Conservation (phyloP, 2,888 invertebrate species). For the Mythimna impura region DNA sequence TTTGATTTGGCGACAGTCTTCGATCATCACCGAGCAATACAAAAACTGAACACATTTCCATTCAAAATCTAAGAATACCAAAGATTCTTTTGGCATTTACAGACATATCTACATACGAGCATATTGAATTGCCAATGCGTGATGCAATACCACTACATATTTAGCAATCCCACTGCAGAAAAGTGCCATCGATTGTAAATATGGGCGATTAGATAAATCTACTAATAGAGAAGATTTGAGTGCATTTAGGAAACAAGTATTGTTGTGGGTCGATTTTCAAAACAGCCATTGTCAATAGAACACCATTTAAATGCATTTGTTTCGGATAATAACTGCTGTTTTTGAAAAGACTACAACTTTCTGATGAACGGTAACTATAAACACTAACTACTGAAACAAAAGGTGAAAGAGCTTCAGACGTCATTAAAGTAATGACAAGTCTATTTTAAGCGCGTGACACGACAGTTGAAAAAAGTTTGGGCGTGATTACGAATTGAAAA, state of each 20-base stretch:
- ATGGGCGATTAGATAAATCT: not conserved
- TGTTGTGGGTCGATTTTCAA: not conserved
- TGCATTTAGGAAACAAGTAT: not conserved
- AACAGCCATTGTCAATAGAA: not conserved
- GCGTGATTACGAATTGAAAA: constrained; percentile 12
- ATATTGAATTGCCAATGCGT: constrained; percentile 44
- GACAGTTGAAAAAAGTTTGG: constrained; percentile 10
- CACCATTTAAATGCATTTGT: not conserved
- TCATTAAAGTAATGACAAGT: constrained; percentile 29
- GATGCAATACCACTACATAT: constrained; percentile 36
- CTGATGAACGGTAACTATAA: constrained; percentile 4
- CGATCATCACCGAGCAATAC: constrained; percentile 12
- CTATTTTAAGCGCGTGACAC: constrained; percentile 29
- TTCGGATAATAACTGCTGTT: not conserved
- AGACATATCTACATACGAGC: too few species aligned
- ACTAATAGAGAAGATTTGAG: not conserved
- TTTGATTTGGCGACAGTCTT: constrained; percentile 15
- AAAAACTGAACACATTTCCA: not conserved
- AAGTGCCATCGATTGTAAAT: constrained; percentile 15
- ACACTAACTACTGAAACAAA: constrained; percentile 6
- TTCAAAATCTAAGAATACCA: constrained; percentile 21
- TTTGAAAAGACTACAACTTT: constrained; percentile 5
- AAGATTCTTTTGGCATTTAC: constrained; percentile 37
- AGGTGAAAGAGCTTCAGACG: constrained; percentile 10
- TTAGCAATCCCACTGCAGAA: constrained; percentile 23